Percentiles rank a stretch among this genome's conserved stretches.
Evolutionary conservation across 2,888 invertebrate genomes (phyloP).

Genomic region (Dioctria rufipes): DNA sequence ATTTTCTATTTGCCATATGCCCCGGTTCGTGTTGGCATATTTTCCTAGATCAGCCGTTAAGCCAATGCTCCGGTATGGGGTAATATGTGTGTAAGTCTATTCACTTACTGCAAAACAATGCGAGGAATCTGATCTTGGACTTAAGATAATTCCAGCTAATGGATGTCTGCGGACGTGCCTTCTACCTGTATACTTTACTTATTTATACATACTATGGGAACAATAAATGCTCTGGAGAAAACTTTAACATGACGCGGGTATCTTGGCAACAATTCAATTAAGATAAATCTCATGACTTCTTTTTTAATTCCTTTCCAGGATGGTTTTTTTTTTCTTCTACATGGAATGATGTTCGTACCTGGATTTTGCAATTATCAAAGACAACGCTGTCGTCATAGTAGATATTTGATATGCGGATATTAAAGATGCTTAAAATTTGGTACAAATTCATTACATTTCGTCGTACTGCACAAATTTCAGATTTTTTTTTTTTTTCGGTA

Average conservation of each 20-base stretch:
- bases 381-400: too few species aligned
- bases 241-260: slow-evolving; percentile 28
- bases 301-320: slow-evolving; percentile 16
- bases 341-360: slow-evolving; percentile 17
- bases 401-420: too few species aligned
- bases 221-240: slow-evolving; percentile 13
- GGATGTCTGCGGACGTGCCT: slow-evolving; percentile 32
- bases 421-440: too few species aligned
- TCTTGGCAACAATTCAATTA: slow-evolving; percentile 52
- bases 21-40: slow-evolving; percentile 31
- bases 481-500: not conserved
- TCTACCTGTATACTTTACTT: not conserved
- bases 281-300: slow-evolving; percentile 37
- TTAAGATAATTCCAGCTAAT: slow-evolving; percentile 48
- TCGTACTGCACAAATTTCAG: too few species aligned
- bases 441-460: too few species aligned
- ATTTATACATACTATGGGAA: not conserved
- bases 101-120: slow-evolving; percentile 19
- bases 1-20: slow-evolving; percentile 50
- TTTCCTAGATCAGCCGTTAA: slow-evolving; percentile 35
- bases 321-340: not conserved
- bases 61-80: not conserved
- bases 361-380: too few species aligned
- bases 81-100: not conserved
- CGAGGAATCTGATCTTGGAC: slow-evolving; percentile 41